Evolutionary conservation across 2,113 vertebrate species (phyloP).

Genomic region (Strigops habroptila): DNA sequence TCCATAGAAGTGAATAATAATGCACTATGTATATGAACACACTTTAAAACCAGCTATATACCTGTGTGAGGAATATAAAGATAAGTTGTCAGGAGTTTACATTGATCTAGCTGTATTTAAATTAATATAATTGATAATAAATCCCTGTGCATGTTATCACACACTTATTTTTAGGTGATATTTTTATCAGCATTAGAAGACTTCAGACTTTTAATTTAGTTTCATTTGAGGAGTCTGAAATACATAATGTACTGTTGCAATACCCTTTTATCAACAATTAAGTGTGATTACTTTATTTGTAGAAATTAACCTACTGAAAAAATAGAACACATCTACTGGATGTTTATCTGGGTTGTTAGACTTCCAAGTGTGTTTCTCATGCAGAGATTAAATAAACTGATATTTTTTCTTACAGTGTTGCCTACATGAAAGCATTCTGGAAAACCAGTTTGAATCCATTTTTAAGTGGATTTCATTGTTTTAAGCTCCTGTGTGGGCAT

Average conservation of each 20-base stretch:
- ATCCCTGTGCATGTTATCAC: not conserved
- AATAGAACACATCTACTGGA: not conserved
- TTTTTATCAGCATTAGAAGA: not conserved
- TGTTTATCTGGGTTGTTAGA: not conserved
- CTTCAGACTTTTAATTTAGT: not conserved
- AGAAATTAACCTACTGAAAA: not conserved
- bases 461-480: not conserved
- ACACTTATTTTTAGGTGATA: not conserved
- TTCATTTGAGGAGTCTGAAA: not conserved
- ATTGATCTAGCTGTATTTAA: not conserved
- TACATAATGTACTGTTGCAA: not conserved
- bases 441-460: not conserved
- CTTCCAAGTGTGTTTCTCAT: not conserved
- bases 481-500: not conserved
- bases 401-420: not conserved
- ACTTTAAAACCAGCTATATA: not conserved
- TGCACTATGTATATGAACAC: not conserved
- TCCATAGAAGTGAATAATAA: not conserved
- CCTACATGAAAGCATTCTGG: not conserved
- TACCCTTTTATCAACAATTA: not conserved
- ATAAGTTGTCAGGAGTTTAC: not conserved
- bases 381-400: not conserved
- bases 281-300: not conserved
- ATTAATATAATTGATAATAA: not conserved
- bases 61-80: not conserved